Evolutionary conservation across 2,888 invertebrate genomes (phyloP), one percentile per base, ranked within the genome.

Genomic region (Apotomis capreana): DNA sequence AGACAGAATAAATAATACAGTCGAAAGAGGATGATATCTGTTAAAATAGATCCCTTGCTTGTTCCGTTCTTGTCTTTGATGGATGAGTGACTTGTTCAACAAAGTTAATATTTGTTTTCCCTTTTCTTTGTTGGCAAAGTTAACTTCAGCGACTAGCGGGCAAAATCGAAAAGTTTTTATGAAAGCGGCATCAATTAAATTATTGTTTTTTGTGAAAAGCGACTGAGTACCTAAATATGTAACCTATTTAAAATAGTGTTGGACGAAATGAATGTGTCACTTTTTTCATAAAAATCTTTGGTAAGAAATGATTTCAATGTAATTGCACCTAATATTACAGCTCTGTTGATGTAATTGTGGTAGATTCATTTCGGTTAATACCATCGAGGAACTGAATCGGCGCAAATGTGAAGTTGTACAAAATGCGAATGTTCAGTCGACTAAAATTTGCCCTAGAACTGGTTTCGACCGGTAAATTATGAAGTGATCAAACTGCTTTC

Each of bases 21-120:
- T 8, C n/a, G 12, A 13, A 52, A 36, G 36, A 54, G 44, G 55
- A 64, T 37, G 37, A 44, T 65, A 90, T 92, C 89, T 87, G 89
- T 88, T 89, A 84, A 88, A 90, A 90, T 90, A 89, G 87, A 90
- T 90, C 89, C 89, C 89, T 89, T 87, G 84, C 84, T 84, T 84
- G 88, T 88, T 87, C 87, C 89, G 84, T 87, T 86, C 87, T 84
- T 78, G 76, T 77, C 77, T 78, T 84, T 92, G 91, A 91, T 91
- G 87, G 91, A 92, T 91, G 87, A 84, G 86, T 87, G 84, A 88
- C 85, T 86, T 87, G 86, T 86, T 68, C 63, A 72, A 57, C 72
- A 54, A 68, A 68, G 68, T 58, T 63, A 63, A 60, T 67, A 60
- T 68, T 68, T 49, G 68, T 65, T 74, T 73, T 73, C 15, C 62